Conservation (phyloP, 2,888 invertebrate species). For the Polydrusus cervinus region DNA sequence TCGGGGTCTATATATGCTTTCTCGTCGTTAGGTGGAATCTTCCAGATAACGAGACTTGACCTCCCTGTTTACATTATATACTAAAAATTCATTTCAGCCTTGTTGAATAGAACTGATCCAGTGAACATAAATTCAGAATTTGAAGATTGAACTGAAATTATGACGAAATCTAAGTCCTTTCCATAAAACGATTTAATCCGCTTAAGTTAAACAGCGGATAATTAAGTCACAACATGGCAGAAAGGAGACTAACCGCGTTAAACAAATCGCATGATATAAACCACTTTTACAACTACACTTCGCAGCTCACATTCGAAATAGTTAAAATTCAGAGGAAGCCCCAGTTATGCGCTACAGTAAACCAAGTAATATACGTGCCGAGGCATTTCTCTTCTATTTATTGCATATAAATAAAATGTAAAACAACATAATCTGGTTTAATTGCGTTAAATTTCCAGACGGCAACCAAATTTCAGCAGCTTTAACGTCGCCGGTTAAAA, state of each 20-base stretch:
- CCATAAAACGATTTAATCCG: background rate
- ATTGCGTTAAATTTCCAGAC: constrained; percentile 49
- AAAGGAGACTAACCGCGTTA: constrained; percentile 12
- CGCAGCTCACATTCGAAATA: constrained; percentile 33
- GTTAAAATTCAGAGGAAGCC: constrained; percentile 42
- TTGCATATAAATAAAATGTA: constrained; percentile 51
- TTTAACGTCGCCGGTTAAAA: constrained; percentile 40
- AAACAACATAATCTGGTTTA: constrained; percentile 52
- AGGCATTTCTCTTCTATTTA: constrained; percentile 42
- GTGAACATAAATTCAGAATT: too few species aligned
- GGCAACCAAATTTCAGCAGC: constrained; percentile 33
- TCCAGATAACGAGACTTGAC: too few species aligned
- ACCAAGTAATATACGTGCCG: constrained; percentile 46
- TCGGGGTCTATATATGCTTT: too few species aligned
- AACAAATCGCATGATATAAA: constrained; percentile 40
- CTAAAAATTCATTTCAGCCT: background rate
- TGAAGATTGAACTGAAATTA: too few species aligned
- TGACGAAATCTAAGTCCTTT: background rate
- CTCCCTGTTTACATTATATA: too few species aligned
- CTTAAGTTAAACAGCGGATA: constrained; percentile 8
- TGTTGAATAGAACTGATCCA: too few species aligned
- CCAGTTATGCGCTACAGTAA: constrained; percentile 36
- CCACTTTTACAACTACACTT: constrained; percentile 35
- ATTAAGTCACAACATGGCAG: constrained; percentile 18
- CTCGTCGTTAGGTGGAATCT: too few species aligned